phyloP scores from a whole-genome alignment of 2,797 vertebrate species.

The Sebastes oblongus region DNA sequence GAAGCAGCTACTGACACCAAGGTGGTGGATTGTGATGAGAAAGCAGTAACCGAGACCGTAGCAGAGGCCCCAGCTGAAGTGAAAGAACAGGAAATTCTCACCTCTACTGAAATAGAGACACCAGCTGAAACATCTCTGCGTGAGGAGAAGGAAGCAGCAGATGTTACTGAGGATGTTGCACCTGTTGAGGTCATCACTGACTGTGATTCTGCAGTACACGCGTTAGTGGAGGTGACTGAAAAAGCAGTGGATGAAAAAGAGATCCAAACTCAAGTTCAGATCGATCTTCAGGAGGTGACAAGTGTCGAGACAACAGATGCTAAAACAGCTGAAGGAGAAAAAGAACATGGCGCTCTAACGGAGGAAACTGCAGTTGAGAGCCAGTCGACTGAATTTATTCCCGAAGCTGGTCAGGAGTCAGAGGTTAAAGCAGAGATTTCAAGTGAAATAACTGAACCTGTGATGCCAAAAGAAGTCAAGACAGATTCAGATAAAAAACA shows the following conservation, averaged over 20 bases:
- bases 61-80: neutral
- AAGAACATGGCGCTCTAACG: neutral
- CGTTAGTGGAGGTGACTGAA: constrained; percentile 57
- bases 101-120: neutral
- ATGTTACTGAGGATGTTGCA: neutral
- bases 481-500: constrained; percentile 8
- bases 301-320: neutral
- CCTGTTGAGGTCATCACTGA: constrained; percentile 47
- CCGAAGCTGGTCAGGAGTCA: constrained; percentile 8
- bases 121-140: neutral
- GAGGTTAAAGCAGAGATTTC: constrained; percentile 24
- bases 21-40: constrained; percentile 2
- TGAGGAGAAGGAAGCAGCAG: constrained; percentile 2
- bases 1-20: constrained; percentile 15
- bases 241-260: constrained; percentile 42
- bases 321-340: neutral
- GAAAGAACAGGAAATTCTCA: constrained; percentile 29
- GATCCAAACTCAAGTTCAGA: constrained; percentile 54
- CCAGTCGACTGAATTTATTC: neutral
- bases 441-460: constrained; percentile 1
- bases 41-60: neutral
- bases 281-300: constrained; percentile 58
- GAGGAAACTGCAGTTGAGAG: constrained; percentile 3
- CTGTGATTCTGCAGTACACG: constrained; percentile 34
- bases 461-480: neutral